Evolutionary conservation across 2,888 invertebrate species (phyloP), one percentile per base, ranked within the genome.

Genomic region (Drosophila rellima): DNA sequence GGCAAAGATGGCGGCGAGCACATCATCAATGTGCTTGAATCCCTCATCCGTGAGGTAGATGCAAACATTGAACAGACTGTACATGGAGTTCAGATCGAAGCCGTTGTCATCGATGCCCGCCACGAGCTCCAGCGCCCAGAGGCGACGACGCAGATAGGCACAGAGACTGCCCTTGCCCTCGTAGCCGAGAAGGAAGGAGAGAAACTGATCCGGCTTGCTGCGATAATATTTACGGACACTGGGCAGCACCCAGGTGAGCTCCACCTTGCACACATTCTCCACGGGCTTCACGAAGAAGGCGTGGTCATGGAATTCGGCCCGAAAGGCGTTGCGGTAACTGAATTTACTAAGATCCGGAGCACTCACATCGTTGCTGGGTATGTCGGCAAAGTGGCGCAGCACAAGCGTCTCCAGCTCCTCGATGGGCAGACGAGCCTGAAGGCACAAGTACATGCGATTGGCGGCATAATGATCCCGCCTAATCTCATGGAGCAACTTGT

Each of bases 141-240:
- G 94, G 0, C 69, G 74, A 0, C 95, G 95, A 63, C 95, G 94
- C 20, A 97, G 93, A 89, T 95, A 96, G 0, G 96, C 95, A 2
- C 96, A 94, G n/a, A 97, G 92, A 78, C 97, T 97, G 61, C 97
- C 97, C 84, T 95, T 95, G 1, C 98, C 98, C 92, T 98, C 97
- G 91, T 98, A 96, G 0, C 96, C 97, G 4, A 98, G 92, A n/a
- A 98, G 91, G 92, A 95, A 95, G 0, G 96, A 95, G 4, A 98
- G 92, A 88, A 97, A 98, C 68, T 96, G 93, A 67, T 95, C 92
- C 26, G 94, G 93, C 51, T 93, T 93, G 60, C 88, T 89, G 72
- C 88, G 91, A 76, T 92, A 93, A 40, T 88, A 83, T 68, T 90
- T 42, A 4, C 78, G 72, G 54, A 92, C 79, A 3, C 90, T 70